A percentile compares a stretch with the other conserved stretches of the same genome.
phyloP scores from a whole-genome alignment of 2,888 invertebrate species.

The Melinaea marsaeus region DNA sequence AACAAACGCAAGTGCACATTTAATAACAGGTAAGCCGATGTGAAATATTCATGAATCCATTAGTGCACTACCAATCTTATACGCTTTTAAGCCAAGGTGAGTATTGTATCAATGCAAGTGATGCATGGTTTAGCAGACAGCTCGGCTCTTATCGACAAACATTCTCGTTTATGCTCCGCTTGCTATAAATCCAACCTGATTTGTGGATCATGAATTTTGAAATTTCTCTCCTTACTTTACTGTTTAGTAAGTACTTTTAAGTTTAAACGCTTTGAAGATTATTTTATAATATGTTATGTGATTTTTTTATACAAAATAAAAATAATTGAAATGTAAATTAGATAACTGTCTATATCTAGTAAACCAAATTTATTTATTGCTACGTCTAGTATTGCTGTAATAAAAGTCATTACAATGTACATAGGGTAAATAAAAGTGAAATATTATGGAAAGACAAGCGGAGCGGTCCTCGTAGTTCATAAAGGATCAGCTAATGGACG shows the following conservation, averaged over 20 bases:
- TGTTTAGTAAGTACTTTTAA: neutral
- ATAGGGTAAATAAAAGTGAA: constrained; percentile 1
- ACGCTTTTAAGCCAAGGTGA: constrained; percentile 1
- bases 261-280: too few relatives aligned
- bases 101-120: constrained; percentile 5
- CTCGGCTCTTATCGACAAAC: constrained; percentile 12
- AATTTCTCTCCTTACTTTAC: neutral
- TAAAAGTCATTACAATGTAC: neutral
- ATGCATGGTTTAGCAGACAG: constrained; percentile 4
- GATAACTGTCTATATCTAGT: too few relatives aligned
- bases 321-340: too few relatives aligned
- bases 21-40: too few relatives aligned
- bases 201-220: constrained; percentile 2
- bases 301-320: too few relatives aligned
- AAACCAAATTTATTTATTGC: too few relatives aligned
- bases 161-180: constrained; percentile 14
- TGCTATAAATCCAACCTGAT: constrained; percentile 4
- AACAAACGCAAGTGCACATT: too few relatives aligned
- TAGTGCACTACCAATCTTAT: neutral
- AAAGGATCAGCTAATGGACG: constrained; percentile 29
- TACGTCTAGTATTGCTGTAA: too few relatives aligned
- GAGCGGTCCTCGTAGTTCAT: constrained; percentile 29
- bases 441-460: constrained; percentile 4
- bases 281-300: too few relatives aligned
- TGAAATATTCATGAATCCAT: neutral